phyloP scores from a whole-genome alignment of 2,797 vertebrate species.

The Sylvilagus floridanus region DNA sequence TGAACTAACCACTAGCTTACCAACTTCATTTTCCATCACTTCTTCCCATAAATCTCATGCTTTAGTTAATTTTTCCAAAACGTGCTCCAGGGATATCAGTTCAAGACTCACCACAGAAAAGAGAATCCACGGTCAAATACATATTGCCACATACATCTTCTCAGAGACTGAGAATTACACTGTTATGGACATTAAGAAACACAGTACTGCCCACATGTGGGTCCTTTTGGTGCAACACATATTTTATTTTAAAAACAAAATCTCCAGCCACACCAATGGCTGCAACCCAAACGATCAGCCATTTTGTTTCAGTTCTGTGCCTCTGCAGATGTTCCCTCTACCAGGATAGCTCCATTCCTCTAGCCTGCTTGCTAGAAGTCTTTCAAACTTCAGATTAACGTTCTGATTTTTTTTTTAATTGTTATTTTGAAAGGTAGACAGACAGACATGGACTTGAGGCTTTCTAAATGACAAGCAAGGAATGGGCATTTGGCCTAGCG shows the following conservation, averaged over 20 bases:
- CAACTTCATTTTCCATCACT: not conserved
- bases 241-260: conserved; percentile 30
- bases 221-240: not conserved
- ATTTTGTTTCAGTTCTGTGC: not conserved
- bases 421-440: too few relatives aligned
- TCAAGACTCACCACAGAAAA: conserved; percentile 22
- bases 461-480: too few relatives aligned
- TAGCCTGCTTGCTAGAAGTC: not conserved
- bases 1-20: not conserved
- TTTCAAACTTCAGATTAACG: not conserved
- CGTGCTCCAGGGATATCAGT: not conserved
- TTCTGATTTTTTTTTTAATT: not conserved
- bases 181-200: not conserved
- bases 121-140: not conserved
- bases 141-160: not conserved
- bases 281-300: not conserved
- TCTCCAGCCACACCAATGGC: not conserved
- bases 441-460: too few relatives aligned
- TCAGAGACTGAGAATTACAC: not conserved
- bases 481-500: too few relatives aligned
- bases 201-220: not conserved
- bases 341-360: not conserved
- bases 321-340: not conserved
- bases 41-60: not conserved
- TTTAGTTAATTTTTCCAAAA: conserved; percentile 1